Evolutionary conservation across 2,797 vertebrate genomes (phyloP).

Genomic region (Odontamblyopus rebecca): DNA sequence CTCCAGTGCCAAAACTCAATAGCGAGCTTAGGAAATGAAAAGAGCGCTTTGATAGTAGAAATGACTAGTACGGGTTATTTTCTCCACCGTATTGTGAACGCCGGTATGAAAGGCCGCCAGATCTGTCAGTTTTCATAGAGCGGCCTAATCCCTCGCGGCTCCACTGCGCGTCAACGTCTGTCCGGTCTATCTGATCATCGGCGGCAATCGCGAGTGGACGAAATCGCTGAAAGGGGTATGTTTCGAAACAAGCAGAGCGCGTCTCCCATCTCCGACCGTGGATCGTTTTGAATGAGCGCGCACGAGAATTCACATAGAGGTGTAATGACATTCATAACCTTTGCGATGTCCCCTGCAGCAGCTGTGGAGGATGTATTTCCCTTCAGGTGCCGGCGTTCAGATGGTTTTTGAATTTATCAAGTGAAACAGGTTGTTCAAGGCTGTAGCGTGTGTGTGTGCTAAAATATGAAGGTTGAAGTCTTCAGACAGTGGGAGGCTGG

Average conservation of each 20-base stretch:
- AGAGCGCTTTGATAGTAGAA: slow-evolving; percentile 66
- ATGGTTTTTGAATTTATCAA: slow-evolving; percentile 1
- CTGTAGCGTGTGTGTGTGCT: background rate
- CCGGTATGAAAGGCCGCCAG: slow-evolving; percentile 58
- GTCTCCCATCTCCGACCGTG: slow-evolving; percentile 45
- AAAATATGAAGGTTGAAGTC: slow-evolving; percentile 1
- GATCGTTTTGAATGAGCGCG: slow-evolving; percentile 57
- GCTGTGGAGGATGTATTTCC: slow-evolving; percentile 49
- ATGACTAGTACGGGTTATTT: slow-evolving; percentile 58
- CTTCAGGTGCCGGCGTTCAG: slow-evolving; percentile 27
- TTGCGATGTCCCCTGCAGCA: slow-evolving; percentile 43
- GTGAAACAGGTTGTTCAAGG: slow-evolving; percentile 1
- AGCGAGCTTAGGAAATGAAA: slow-evolving; percentile 70
- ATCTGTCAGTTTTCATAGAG: slow-evolving; percentile 65
- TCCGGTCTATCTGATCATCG: slow-evolving; percentile 65
- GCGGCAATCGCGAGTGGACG: slow-evolving; percentile 54
- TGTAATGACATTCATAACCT: slow-evolving; percentile 71
- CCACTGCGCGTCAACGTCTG: slow-evolving; percentile 62
- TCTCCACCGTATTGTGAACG: slow-evolving; percentile 49
- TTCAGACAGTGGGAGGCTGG: background rate
- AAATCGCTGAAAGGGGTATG: slow-evolving; percentile 42
- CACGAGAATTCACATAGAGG: slow-evolving; percentile 47
- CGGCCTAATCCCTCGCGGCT: slow-evolving; percentile 57
- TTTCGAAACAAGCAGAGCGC: slow-evolving; percentile 45
- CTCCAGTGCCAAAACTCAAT: slow-evolving; percentile 68